Percentiles rank a stretch among this genome's conserved stretches.
These are phyloP conservation scores for Willisornis vidua DNA, from an alignment of 2,113 vertebrate genomes.

Conservation along the genomic window DNA sequence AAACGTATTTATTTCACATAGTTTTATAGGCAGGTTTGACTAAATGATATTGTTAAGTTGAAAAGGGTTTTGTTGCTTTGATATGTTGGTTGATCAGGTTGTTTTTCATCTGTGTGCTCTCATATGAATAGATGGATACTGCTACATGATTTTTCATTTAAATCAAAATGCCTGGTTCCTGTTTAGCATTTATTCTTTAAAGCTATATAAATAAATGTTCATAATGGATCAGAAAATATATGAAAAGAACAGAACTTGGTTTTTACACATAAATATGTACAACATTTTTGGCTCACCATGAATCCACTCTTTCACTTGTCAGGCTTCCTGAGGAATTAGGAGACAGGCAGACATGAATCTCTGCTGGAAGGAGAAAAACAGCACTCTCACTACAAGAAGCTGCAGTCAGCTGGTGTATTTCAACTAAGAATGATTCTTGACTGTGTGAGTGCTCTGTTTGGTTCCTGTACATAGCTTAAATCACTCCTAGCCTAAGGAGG, in stretches of 20 bases:
- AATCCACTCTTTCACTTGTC: neutral
- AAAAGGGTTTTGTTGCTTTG: neutral
- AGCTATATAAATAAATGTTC: neutral
- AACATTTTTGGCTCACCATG: neutral
- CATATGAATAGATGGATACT: neutral
- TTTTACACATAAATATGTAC: neutral
- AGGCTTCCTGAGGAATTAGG: neutral
- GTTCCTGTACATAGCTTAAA: neutral
- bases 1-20: neutral
- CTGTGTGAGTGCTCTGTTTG: neutral
- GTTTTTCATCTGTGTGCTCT: neutral
- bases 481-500: neutral
- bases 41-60: neutral
- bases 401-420: neutral
- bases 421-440: neutral
- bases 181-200: neutral
- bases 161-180: neutral
- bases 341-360: neutral
- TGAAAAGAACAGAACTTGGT: neutral
- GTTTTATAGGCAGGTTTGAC: neutral
- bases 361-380: constrained; percentile 5
- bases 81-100: neutral
- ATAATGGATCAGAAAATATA: neutral
- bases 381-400: neutral
- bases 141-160: neutral